Conservation (phyloP, 2,797 vertebrate genomes). For the Orientallactaga sibirica region DNA sequence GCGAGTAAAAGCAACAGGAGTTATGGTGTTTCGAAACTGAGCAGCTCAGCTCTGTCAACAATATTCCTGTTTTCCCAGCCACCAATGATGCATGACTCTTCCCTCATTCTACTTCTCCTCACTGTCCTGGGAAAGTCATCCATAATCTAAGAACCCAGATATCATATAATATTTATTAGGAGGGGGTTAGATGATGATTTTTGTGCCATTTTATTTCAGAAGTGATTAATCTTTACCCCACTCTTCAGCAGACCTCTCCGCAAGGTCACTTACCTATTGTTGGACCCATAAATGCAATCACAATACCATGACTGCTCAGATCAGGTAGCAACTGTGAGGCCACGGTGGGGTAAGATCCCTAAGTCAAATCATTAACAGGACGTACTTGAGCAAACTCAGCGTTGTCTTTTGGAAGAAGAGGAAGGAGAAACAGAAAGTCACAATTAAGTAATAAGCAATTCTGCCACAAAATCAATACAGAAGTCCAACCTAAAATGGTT, state of each 20-base stretch:
- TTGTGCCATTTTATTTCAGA: constrained; percentile 34
- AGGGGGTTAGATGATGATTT: neutral
- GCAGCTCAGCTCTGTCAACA: neutral
- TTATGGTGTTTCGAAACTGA: neutral
- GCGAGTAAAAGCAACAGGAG: neutral
- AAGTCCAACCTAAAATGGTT: neutral
- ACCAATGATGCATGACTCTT: neutral
- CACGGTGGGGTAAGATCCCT: neutral
- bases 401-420: neutral
- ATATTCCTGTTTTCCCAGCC: neutral
- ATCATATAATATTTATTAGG: neutral
- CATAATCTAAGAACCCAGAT: neutral
- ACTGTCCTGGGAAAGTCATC: neutral
- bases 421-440: neutral
- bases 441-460: neutral
- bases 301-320: neutral
- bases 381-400: neutral
- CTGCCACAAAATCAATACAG: neutral
- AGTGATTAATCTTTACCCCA: neutral
- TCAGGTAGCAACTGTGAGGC: neutral
- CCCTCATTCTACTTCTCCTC: neutral
- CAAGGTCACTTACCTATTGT: too few relatives aligned
- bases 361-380: neutral
- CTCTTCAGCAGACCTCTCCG: neutral
- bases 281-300: neutral